Percentiles rank a stretch among this genome's conserved stretches.
phyloP scores from a whole-genome alignment of 2,113 vertebrate species.

The Seriola aureovittata region DNA sequence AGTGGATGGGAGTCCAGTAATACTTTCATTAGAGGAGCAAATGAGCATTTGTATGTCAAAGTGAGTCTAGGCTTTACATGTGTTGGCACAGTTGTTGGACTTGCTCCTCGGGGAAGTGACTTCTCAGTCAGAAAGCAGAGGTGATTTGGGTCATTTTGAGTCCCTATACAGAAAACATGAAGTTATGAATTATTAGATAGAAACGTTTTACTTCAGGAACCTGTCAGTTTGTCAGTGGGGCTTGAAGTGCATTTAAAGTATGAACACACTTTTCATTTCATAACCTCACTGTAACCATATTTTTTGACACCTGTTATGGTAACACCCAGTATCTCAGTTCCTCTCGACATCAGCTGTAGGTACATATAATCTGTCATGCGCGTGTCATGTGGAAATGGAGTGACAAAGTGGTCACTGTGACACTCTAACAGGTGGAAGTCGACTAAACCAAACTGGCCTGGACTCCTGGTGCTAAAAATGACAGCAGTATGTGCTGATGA shows the following conservation, averaged over 20 bases:
- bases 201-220: background rate
- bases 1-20: constrained; percentile 1
- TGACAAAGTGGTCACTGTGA: constrained; percentile 56
- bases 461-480: constrained; percentile 62
- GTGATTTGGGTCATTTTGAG: background rate
- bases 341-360: constrained; percentile 9
- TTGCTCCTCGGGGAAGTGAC: background rate
- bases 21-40: constrained; percentile 1
- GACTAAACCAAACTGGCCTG: constrained; percentile 35
- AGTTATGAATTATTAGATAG: background rate
- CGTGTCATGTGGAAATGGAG: constrained; percentile 34
- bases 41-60: background rate
- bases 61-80: background rate
- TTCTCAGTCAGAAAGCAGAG: background rate
- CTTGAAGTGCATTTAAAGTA: background rate
- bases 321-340: background rate
- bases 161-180: background rate
- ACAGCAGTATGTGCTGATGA: constrained; percentile 42
- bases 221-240: background rate
- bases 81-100: background rate
- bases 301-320: background rate
- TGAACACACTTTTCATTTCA: background rate
- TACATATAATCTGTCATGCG: constrained; percentile 30
- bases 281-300: background rate
- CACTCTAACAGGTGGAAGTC: constrained; percentile 46